Percentiles rank a stretch among this genome's conserved stretches.
These are phyloP conservation scores for Prunella fulvescens DNA, from an alignment of 2,113 vertebrate species.

Conservation along the genomic window DNA sequence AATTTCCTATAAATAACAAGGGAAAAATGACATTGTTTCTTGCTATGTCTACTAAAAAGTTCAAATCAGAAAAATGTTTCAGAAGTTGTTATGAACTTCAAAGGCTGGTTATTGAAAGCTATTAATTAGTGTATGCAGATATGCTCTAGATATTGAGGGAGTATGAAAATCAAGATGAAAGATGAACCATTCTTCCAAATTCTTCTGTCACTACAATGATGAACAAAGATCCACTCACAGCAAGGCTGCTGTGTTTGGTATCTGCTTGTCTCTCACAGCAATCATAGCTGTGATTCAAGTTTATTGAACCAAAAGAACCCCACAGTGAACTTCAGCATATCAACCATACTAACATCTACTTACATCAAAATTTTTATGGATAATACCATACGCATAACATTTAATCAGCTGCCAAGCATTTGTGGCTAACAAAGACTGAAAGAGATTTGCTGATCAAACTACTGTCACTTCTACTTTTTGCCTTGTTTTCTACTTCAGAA, in stretches of 20 bases:
- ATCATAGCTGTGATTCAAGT: background rate
- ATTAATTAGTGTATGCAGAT: background rate
- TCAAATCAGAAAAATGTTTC: background rate
- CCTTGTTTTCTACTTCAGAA: background rate
- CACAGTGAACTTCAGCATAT: background rate
- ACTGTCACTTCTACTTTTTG: background rate
- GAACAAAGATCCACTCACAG: background rate
- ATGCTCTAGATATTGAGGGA: background rate
- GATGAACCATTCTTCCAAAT: background rate
- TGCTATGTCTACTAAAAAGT: background rate
- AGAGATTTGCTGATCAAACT: background rate
- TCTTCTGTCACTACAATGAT: background rate
- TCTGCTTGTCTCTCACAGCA: background rate
- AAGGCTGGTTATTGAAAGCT: background rate
- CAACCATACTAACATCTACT: background rate
- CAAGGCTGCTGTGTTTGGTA: background rate
- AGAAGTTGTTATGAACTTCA: background rate
- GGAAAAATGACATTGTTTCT: background rate
- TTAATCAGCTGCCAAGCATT: background rate
- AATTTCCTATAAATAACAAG: background rate
- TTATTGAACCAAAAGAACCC: background rate
- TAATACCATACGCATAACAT: background rate
- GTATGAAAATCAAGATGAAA: background rate
- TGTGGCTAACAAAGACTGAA: background rate
- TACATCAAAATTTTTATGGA: background rate